phyloP scores from a whole-genome alignment of 2,888 invertebrate species.

The Doris montereyensis region DNA sequence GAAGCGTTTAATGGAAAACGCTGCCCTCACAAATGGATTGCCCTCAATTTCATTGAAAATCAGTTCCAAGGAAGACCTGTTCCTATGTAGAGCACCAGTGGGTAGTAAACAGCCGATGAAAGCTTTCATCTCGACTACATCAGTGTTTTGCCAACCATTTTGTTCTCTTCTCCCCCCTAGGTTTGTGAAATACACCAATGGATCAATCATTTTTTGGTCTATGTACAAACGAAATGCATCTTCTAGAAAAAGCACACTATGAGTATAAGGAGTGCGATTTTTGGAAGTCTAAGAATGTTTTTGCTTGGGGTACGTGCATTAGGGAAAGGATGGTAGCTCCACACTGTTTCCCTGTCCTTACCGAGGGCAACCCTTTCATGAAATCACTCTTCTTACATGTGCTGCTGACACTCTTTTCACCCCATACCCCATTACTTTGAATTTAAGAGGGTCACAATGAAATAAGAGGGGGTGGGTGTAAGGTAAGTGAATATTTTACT shows the following conservation, averaged over 20 bases:
- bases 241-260: neutral
- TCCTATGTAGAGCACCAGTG: conserved; percentile 15
- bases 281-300: conserved; percentile 24
- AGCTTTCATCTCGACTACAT: conserved; percentile 26
- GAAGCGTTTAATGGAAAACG: neutral
- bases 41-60: conserved; percentile 22
- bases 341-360: conserved; percentile 6
- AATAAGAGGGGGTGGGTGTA: too few relatives aligned
- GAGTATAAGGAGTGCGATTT: conserved; percentile 7
- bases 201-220: conserved; percentile 20
- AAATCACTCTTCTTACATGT: too few relatives aligned
- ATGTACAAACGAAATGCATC: conserved; percentile 17
- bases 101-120: conserved; percentile 20
- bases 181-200: conserved; percentile 25
- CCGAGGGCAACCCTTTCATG: too few relatives aligned
- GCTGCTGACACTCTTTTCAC: too few relatives aligned
- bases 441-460: too few relatives aligned
- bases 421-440: too few relatives aligned
- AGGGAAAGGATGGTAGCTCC: neutral
- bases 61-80: neutral
- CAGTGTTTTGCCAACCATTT: conserved; percentile 8
- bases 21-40: conserved; percentile 20
- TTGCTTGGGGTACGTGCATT: conserved; percentile 9
- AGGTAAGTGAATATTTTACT: too few relatives aligned
- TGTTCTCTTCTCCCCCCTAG: conserved; percentile 18